Evolutionary conservation across 2,113 vertebrate genomes (phyloP).

Genomic region (Felis catus): DNA sequence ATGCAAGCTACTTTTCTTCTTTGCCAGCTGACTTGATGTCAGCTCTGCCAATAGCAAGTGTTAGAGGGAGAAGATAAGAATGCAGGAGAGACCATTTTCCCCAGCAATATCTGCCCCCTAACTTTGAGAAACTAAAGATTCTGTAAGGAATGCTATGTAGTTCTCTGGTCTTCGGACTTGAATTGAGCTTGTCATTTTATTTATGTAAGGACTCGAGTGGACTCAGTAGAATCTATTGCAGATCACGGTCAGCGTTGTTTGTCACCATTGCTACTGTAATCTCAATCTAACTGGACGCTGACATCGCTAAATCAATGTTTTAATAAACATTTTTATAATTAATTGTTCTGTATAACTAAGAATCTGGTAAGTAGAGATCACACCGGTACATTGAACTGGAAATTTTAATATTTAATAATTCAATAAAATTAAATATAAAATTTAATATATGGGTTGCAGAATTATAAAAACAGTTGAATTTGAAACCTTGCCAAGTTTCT

Average conservation of each 20-base stretch:
- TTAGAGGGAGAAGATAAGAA: background rate
- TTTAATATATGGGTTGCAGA: background rate
- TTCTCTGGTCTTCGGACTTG: background rate
- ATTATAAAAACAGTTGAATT: background rate
- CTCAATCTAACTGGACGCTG: background rate
- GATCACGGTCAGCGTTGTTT: background rate
- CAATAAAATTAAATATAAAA: background rate
- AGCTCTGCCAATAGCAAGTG: background rate
- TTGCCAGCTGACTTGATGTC: background rate
- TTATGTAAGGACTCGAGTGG: background rate
- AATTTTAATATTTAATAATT: background rate
- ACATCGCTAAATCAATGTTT: background rate
- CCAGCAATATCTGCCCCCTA: background rate
- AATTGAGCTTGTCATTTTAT: background rate
- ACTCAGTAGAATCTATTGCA: background rate
- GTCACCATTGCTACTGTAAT: background rate
- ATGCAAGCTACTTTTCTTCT: background rate
- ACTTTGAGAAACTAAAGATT: slow-evolving; percentile 20
- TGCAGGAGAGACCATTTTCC: background rate
- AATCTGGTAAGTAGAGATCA: background rate
- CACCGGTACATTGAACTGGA: background rate
- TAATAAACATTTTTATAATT: background rate
- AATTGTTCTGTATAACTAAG: background rate
- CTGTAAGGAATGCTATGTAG: background rate
- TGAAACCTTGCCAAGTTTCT: background rate